Evolutionary conservation across 2,797 vertebrate genomes (phyloP).

Genomic region (Holocentrus rufus): DNA sequence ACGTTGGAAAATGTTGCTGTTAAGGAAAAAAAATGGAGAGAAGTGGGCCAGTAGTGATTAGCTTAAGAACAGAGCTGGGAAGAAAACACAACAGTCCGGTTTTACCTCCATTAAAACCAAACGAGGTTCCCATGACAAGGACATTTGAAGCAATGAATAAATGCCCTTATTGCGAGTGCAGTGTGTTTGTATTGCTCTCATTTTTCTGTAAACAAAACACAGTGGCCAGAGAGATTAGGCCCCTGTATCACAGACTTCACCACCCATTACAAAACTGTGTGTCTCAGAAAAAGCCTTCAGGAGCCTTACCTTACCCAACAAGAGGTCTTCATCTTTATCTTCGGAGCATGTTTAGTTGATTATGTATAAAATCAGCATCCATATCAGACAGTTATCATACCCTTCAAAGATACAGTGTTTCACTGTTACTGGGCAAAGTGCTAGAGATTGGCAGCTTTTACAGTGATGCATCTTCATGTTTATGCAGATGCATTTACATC

Average conservation of each 20-base stretch:
- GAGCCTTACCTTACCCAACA: background rate
- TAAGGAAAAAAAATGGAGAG: background rate
- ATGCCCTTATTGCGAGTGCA: constrained; percentile 7
- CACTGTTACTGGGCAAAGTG: background rate
- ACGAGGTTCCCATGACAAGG: constrained; percentile 70
- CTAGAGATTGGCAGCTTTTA: background rate
- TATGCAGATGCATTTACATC: background rate
- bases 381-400: background rate
- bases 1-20: background rate
- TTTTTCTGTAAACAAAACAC: no score
- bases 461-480: background rate
- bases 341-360: background rate
- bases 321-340: background rate
- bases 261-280: background rate
- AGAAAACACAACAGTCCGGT: constrained; percentile 39
- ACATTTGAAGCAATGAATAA: constrained; percentile 47
- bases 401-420: background rate
- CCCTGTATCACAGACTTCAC: background rate
- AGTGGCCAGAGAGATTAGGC: no score
- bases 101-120: constrained; percentile 46
- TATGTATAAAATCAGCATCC: background rate
- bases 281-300: background rate
- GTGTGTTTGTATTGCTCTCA: no score
- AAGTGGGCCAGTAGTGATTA: background rate
- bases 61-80: background rate